Conservation (phyloP, 2,113 vertebrate species). For the crab-eating macaque (Macaca fascicularis) region DNA sequence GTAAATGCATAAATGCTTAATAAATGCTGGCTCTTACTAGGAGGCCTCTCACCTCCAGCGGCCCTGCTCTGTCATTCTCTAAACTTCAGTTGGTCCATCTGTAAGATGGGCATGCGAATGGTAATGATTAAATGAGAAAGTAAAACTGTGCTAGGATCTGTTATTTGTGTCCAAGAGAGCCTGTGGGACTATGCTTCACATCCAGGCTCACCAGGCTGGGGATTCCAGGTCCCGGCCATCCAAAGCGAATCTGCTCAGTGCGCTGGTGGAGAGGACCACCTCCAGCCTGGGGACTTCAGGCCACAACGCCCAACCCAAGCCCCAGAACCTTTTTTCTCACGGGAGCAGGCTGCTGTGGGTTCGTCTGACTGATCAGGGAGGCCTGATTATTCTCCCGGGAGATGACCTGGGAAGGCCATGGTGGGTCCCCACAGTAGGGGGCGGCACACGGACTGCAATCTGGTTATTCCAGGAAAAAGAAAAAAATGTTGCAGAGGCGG, state of each 20-base stretch:
- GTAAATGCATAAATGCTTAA: neutral
- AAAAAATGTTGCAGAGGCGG: neutral
- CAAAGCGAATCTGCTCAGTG: fast-evolving
- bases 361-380: neutral
- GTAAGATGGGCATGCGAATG: neutral
- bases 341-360: neutral
- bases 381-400: too few species aligned
- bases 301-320: neutral
- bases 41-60: neutral
- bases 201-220: neutral
- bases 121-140: neutral
- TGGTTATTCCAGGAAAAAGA: slow-evolving; percentile 32
- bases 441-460: neutral
- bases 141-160: neutral
- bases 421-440: neutral
- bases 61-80: neutral
- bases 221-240: neutral
- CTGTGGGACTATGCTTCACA: neutral
- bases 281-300: neutral
- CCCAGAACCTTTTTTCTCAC: neutral
- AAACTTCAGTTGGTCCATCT: neutral
- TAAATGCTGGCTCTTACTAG: neutral
- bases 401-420: too few species aligned
- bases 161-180: too few species aligned
- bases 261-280: neutral